Conservation (phyloP, 2,888 invertebrate species). For the Aspidapion aeneum region DNA sequence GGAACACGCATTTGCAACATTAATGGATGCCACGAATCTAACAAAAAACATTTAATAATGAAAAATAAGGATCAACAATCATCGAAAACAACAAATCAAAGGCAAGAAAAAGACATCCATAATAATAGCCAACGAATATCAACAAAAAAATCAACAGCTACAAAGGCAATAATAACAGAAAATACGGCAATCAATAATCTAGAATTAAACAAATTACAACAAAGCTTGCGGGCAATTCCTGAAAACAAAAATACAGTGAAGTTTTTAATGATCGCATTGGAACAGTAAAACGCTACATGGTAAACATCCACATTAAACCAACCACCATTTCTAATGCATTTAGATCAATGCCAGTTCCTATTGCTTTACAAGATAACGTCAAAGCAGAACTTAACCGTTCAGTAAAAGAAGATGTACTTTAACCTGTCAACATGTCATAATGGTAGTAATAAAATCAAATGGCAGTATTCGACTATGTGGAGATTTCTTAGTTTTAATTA, state of each 20-base stretch:
- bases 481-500: constrained; percentile 25
- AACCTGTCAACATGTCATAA: constrained; percentile 26
- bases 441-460: constrained; percentile 25
- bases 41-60: too few species aligned
- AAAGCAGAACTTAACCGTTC: constrained; percentile 26
- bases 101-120: too few species aligned
- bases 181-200: not conserved
- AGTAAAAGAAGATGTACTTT: constrained; percentile 23
- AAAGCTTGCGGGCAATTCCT: too few species aligned
- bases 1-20: not conserved
- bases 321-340: constrained; percentile 9
- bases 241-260: constrained; percentile 1
- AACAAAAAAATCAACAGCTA: not conserved
- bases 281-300: constrained; percentile 3
- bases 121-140: too few species aligned
- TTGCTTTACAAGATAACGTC: constrained; percentile 24
- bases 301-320: constrained; percentile 10
- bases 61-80: too few species aligned
- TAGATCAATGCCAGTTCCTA: constrained; percentile 9
- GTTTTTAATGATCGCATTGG: constrained; percentile 10
- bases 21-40: not conserved
- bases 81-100: not conserved
- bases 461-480: constrained; percentile 28
- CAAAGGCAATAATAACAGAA: not conserved
- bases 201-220: not conserved